These are phyloP conservation scores for Pachydiplax longipennis DNA, from an alignment of 2,888 invertebrate species.

Conservation along the genomic window DNA sequence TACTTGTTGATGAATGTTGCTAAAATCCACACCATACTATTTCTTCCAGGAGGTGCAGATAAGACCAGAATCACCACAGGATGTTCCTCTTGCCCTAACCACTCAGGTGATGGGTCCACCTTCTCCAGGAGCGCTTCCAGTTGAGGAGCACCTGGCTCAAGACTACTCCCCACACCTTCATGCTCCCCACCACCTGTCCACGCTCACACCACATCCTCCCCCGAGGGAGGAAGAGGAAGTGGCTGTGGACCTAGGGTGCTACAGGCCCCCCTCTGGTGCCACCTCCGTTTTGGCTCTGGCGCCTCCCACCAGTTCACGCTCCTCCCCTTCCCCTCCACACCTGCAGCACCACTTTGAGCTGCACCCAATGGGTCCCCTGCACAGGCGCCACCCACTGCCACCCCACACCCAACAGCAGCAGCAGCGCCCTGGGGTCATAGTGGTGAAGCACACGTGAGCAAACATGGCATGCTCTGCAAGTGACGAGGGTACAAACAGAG, in stretches of 20 bases:
- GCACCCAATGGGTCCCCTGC: conserved; percentile 69
- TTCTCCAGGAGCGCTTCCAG: neutral
- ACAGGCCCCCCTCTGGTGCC: neutral
- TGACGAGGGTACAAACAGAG: neutral
- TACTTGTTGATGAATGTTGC: too few relatives aligned
- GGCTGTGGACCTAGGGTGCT: conserved; percentile 26
- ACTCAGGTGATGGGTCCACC: conserved; percentile 55
- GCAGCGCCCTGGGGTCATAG: conserved; percentile 88
- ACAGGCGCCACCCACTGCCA: conserved; percentile 64
- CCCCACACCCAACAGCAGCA: conserved; percentile 61
- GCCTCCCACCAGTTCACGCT: neutral
- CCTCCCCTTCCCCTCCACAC: neutral
- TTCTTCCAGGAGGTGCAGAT: conserved; percentile 9
- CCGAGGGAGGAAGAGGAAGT: conserved; percentile 1
- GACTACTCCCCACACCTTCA: conserved; percentile 54
- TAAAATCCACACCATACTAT: neutral
- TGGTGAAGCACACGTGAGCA: conserved; percentile 72
- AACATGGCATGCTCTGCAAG: neutral
- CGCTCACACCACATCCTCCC: conserved; percentile 47
- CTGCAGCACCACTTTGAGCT: conserved; percentile 58
- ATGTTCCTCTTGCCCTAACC: conserved; percentile 68
- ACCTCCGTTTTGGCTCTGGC: neutral
- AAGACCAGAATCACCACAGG: conserved; percentile 56
- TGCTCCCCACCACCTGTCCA: conserved; percentile 51
- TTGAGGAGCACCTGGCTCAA: conserved; percentile 48